Evolutionary conservation across 2,113 vertebrate species (phyloP).

Genomic region (Mohoua ochrocephala): DNA sequence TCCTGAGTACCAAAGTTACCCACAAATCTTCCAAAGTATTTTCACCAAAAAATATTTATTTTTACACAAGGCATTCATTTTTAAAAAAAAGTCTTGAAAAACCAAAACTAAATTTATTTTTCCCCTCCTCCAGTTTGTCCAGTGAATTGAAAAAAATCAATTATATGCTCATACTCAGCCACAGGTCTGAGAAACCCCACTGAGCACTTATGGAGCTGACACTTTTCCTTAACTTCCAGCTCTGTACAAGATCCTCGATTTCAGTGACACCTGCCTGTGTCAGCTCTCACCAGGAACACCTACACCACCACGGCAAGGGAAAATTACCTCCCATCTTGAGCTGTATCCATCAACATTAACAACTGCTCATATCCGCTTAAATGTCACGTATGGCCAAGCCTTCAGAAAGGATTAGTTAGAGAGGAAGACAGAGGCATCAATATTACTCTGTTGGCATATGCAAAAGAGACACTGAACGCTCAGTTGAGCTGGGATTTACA

Average conservation of each 20-base stretch:
- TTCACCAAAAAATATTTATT: not conserved
- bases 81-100: not conserved
- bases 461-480: not conserved
- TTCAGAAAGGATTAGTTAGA: not conserved
- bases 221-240: not conserved
- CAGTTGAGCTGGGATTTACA: slow-evolving; percentile 5
- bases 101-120: not conserved
- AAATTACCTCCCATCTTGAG: not conserved
- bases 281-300: not conserved
- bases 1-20: not conserved
- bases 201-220: not conserved
- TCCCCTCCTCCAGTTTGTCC: not conserved
- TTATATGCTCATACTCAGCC: not conserved
- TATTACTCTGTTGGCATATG: not conserved
- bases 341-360: not conserved
- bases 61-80: not conserved
- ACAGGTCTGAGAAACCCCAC: not conserved
- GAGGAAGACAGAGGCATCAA: not conserved
- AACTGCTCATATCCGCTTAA: not conserved
- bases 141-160: not conserved
- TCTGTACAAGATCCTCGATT: not conserved
- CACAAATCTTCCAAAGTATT: not conserved
- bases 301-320: not conserved
- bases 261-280: not conserved
- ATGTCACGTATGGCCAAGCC: not conserved